Base-by-base conservation (phyloP, 2,888 invertebrate genomes). In the Tinea pellionella region DNA sequence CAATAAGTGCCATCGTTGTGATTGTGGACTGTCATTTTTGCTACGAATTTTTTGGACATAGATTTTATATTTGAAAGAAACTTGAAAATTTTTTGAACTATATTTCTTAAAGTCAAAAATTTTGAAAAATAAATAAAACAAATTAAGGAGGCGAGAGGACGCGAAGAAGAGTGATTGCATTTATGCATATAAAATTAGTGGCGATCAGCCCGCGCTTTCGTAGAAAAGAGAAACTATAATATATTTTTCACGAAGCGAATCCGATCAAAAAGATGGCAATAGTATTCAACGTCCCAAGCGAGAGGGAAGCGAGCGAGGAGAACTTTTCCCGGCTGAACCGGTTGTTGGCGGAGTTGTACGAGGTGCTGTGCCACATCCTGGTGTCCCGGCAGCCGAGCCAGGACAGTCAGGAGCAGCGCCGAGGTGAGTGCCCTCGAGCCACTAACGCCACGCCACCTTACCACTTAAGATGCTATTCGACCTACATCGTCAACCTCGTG, bases 401-500 rank as follows among this genome's bases (percentile, higher is more conserved):
- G 74, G 85, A 85, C 72, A 75, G 69, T 72, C 84, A 81, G 75
- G 84, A 84, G 65, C 24, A 11, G 18, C 55, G 53, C 55, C 83
- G 86, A 87, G 86, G 87, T 86, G 86, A 86, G 87, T 87, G 86
- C 77, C 85, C 85, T 72, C 81, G 80, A 66, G 84, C 79, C 73
- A 77, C 78, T 75, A 80, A 76, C 76, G 74, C 61, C 43, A 56
- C 83, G 79, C 86, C 87, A 86, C 87, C 85, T 78, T 83, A 83
- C 80, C 79, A 86, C 80, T 86, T 87, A 85, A 87, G 87, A 85
- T 86, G 87, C 87, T 87, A 87, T 86, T 86, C 87, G 86, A 87
- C 86, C 80, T 85, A 87, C 86, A 87, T 87, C 77, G 87, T 87
- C 74, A 86, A 87, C 75, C 76, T 87, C 66, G 83, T 87, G 72